Evolutionary conservation across 2,797 vertebrate genomes (phyloP).

Genomic region (Centropyge bicolor): DNA sequence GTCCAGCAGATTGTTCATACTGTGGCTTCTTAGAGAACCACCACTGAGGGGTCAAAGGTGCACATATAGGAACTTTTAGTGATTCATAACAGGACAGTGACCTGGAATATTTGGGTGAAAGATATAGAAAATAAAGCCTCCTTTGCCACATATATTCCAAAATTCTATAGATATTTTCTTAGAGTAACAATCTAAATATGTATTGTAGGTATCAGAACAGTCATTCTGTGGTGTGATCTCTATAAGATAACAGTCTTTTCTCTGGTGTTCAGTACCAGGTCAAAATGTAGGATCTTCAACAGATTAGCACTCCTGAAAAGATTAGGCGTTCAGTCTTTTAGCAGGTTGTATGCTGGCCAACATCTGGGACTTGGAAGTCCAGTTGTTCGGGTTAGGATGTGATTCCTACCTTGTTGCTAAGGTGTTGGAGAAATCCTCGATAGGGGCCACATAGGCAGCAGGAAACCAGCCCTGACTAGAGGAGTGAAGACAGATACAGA

Average conservation of each 20-base stretch:
- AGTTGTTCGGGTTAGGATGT: background rate
- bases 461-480: slow-evolving; percentile 97
- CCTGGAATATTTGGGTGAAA: background rate
- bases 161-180: no score
- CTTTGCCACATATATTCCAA: no score
- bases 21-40: slow-evolving; percentile 86
- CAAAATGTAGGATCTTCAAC: background rate
- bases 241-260: background rate
- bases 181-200: background rate
- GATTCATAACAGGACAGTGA: background rate
- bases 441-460: slow-evolving; percentile 91
- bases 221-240: background rate
- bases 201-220: background rate
- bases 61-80: background rate
- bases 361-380: background rate
- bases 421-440: slow-evolving; percentile 82
- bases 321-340: background rate
- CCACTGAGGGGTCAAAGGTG: slow-evolving; percentile 51
- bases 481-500: slow-evolving; percentile 12
- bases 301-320: background rate
- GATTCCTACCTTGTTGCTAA: slow-evolving; percentile 71
- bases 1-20: slow-evolving; percentile 90
- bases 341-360: background rate
- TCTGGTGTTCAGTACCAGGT: background rate
- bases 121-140: background rate